phyloP scores from a whole-genome alignment of 2,113 vertebrate genomes.

The Atlantisia rogersi region DNA sequence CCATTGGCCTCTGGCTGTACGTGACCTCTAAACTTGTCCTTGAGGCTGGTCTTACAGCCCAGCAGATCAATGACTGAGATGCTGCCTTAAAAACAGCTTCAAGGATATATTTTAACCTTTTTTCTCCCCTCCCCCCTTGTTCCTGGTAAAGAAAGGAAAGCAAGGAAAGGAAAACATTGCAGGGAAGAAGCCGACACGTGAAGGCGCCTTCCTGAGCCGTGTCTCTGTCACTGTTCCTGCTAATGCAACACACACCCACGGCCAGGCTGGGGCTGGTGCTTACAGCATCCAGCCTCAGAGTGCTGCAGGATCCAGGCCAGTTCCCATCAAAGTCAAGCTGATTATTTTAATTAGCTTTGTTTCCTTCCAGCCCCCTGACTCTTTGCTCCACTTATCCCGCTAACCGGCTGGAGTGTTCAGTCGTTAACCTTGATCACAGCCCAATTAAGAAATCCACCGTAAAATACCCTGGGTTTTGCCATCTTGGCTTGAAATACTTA shows the following conservation, averaged over 20 bases:
- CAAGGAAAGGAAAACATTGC: not conserved
- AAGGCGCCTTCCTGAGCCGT: not conserved
- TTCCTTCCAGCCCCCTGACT: conserved; percentile 12
- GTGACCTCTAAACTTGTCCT: not conserved
- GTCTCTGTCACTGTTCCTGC: not conserved
- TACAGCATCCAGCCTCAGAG: not conserved
- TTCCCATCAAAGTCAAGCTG: conserved; percentile 27
- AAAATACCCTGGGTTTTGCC: not conserved
- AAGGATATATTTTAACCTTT: not conserved
- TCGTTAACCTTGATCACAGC: not conserved
- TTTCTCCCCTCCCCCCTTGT: not conserved
- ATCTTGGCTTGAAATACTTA: conserved; percentile 9
- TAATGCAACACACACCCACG: not conserved
- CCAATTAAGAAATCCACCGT: not conserved
- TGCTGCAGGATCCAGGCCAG: conserved; percentile 53
- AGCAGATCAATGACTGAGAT: not conserved
- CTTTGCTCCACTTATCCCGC: not conserved
- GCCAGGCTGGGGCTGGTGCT: conserved; percentile 11
- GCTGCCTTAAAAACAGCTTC: not conserved
- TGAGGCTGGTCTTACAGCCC: not conserved
- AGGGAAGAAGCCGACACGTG: not conserved
- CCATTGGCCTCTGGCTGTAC: not conserved
- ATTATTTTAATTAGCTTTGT: conserved; percentile 27
- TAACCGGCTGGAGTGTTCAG: not conserved
- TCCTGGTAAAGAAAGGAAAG: not conserved